Conservation (phyloP, 2,797 vertebrate species). For the Acrossocheilus fasciatus region DNA sequence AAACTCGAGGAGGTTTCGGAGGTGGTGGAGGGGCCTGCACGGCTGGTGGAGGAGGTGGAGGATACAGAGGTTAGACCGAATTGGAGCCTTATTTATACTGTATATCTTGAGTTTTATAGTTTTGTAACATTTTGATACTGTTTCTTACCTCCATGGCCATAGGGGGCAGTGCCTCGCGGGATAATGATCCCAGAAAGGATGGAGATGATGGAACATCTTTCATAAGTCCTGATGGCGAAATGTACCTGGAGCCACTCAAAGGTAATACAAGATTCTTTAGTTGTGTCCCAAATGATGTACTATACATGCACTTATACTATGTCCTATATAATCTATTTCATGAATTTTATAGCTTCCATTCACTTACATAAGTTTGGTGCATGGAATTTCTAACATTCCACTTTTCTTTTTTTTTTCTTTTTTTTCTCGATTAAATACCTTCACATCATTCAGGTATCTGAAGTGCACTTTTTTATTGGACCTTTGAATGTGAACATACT, state of each 20-base stretch:
- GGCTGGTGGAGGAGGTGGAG: slow-evolving; percentile 95
- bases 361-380: not conserved
- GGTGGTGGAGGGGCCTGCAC: slow-evolving; percentile 95
- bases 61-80: slow-evolving; percentile 88
- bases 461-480: not conserved
- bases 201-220: slow-evolving; percentile 96
- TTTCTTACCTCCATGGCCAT: slow-evolving; percentile 39
- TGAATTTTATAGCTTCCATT: not conserved
- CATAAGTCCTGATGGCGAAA: slow-evolving; percentile 86
- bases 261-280: slow-evolving; percentile 77
- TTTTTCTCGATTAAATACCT: not conserved
- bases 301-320: not conserved
- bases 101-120: not conserved
- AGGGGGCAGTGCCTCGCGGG: slow-evolving; percentile 90
- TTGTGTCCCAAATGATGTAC: not conserved
- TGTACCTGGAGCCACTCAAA: slow-evolving; percentile 91
- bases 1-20: slow-evolving; percentile 93
- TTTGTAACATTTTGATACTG: slow-evolving; percentile 15
- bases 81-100: not conserved
- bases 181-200: slow-evolving; percentile 89
- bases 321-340: not conserved
- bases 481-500: not conserved
- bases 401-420: not conserved
- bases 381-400: not conserved
- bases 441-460: too few species aligned